A percentile compares a stretch with the other conserved stretches of the same genome.
phyloP scores from a whole-genome alignment of 2,797 vertebrate species.

The Enteromius fasciolatus region DNA sequence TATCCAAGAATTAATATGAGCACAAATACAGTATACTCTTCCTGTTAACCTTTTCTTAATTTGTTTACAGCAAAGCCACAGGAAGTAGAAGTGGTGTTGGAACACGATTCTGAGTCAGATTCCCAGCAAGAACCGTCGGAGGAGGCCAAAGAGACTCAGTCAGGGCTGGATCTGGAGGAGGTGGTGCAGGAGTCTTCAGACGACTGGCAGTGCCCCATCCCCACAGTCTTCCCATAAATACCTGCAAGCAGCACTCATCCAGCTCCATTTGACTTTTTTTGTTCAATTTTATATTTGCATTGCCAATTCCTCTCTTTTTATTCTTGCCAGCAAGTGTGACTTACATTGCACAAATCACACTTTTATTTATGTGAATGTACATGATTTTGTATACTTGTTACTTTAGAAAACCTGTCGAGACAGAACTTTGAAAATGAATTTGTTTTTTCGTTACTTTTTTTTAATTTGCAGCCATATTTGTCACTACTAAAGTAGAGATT shows the following conservation, averaged over 20 bases:
- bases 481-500: not conserved
- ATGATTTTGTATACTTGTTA: not conserved
- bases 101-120: constrained; percentile 63
- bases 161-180: constrained; percentile 88
- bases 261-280: not conserved
- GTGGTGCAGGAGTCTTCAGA: constrained; percentile 85
- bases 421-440: no score
- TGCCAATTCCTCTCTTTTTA: not conserved
- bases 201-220: constrained; percentile 88
- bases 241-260: not conserved
- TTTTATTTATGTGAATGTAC: constrained; percentile 17
- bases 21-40: not conserved
- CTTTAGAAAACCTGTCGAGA: not conserved
- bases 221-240: constrained; percentile 84
- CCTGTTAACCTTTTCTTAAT: no score
- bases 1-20: not conserved
- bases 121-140: constrained; percentile 75
- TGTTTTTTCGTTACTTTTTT: no score
- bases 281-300: not conserved
- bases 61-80: constrained; percentile 41
- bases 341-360: not conserved
- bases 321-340: not conserved
- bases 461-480: not conserved
- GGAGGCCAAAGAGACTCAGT: constrained; percentile 77
- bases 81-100: constrained; percentile 42